Conservation (phyloP, 2,113 vertebrate genomes). For the Murina feae region DNA sequence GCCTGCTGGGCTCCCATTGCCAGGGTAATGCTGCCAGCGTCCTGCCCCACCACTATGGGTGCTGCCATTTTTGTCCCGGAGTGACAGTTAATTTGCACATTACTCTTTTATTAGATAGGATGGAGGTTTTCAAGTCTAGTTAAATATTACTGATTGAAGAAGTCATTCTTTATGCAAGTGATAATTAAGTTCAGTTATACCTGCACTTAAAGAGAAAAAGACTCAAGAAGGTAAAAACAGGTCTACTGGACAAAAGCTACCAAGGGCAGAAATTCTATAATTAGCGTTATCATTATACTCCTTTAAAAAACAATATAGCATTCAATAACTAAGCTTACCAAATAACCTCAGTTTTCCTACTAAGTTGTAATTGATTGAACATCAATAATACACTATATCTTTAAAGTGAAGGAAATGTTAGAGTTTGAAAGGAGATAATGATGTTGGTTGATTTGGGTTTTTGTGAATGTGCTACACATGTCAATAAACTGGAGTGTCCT, state of each 20-base stretch:
- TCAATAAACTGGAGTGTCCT: not conserved
- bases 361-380: not conserved
- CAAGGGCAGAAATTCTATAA: not conserved
- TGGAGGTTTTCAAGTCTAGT: not conserved
- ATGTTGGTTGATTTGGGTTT: not conserved
- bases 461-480: not conserved
- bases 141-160: not conserved
- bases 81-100: too few species aligned
- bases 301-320: not conserved
- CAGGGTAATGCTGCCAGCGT: too few species aligned
- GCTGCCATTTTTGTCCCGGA: too few species aligned
- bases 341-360: not conserved
- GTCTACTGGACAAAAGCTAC: not conserved
- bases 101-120: too few species aligned
- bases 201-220: not conserved
- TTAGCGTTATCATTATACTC: not conserved
- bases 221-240: not conserved
- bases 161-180: not conserved
- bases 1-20: too few species aligned
- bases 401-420: not conserved
- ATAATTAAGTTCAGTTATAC: not conserved
- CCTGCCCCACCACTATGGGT: too few species aligned
- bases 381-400: not conserved
- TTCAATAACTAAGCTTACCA: slow-evolving; percentile 1
- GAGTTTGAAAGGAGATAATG: not conserved